Percentiles rank a stretch among this genome's conserved stretches.
phyloP scores from a whole-genome alignment of 2,113 vertebrate genomes.

The Xiphophorus couchianus region DNA sequence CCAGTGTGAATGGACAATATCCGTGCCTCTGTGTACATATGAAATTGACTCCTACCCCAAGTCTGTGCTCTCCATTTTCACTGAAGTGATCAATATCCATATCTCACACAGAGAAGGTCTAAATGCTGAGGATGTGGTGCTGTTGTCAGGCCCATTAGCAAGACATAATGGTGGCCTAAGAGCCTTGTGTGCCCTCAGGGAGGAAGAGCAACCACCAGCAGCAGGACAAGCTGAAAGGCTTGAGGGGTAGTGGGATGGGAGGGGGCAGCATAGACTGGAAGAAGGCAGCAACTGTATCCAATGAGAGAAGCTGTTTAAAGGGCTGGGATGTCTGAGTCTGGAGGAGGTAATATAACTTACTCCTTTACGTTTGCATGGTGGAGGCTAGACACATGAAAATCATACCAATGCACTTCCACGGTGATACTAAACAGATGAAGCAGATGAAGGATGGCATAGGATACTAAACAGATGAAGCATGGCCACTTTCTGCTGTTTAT shows the following conservation, averaged over 20 bases:
- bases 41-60: conserved; percentile 34
- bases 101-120: conserved; percentile 64
- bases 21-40: conserved; percentile 48
- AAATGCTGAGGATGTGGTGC: conserved; percentile 74
- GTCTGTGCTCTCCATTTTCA: conserved; percentile 55
- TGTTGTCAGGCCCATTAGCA: conserved; percentile 73
- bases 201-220: conserved; percentile 68
- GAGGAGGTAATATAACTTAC: background rate
- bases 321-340: conserved; percentile 5
- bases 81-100: conserved; percentile 74
- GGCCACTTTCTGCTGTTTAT: background rate
- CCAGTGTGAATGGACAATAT: conserved; percentile 16
- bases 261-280: conserved; percentile 20
- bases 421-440: background rate
- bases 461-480: background rate
- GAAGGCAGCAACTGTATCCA: conserved; percentile 60
- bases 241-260: conserved; percentile 17
- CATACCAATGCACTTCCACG: background rate
- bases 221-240: conserved; percentile 60
- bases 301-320: conserved; percentile 60
- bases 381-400: background rate
- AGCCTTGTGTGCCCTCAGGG: conserved; percentile 66
- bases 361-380: background rate
- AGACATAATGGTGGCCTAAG: conserved; percentile 76
- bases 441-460: too few relatives aligned